phyloP scores from a whole-genome alignment of 2,113 vertebrate genomes.

The Thinocorus orbignyianus region DNA sequence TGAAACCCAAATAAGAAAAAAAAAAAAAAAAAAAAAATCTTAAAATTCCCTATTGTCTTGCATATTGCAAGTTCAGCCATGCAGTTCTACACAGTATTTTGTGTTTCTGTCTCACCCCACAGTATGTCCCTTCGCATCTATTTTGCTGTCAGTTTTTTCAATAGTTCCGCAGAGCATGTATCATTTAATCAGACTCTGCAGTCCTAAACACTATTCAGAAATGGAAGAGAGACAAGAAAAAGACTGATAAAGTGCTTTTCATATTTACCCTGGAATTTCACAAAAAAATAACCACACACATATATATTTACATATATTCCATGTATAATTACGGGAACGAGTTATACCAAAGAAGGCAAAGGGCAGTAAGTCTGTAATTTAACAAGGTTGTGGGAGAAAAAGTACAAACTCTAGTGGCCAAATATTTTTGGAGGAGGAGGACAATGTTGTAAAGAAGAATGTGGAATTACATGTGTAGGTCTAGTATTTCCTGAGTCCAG shows the following conservation, averaged over 20 bases:
- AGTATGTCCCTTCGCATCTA: neutral
- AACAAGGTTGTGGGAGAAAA: neutral
- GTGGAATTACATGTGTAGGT: neutral
- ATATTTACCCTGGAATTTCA: neutral
- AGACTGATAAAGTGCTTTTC: neutral
- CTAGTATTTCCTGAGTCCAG: neutral
- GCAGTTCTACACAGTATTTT: neutral
- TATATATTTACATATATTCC: neutral
- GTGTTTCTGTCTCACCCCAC: neutral
- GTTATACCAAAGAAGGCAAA: neutral
- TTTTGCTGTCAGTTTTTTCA: neutral
- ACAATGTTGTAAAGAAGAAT: neutral
- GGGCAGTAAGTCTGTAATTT: conserved; percentile 23
- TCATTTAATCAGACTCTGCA: neutral
- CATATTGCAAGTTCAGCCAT: neutral
- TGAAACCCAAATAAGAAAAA: neutral
- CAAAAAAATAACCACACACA: neutral
- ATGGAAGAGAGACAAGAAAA: neutral
- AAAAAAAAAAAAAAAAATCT: neutral
- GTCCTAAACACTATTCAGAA: neutral
- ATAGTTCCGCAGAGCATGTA: neutral
- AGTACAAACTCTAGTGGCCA: neutral
- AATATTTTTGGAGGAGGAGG: neutral
- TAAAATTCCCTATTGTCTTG: neutral
- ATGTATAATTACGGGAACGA: neutral